These are phyloP conservation scores for Iphiclides podalirius DNA, from an alignment of 2,888 invertebrate species.

Conservation along the genomic window DNA sequence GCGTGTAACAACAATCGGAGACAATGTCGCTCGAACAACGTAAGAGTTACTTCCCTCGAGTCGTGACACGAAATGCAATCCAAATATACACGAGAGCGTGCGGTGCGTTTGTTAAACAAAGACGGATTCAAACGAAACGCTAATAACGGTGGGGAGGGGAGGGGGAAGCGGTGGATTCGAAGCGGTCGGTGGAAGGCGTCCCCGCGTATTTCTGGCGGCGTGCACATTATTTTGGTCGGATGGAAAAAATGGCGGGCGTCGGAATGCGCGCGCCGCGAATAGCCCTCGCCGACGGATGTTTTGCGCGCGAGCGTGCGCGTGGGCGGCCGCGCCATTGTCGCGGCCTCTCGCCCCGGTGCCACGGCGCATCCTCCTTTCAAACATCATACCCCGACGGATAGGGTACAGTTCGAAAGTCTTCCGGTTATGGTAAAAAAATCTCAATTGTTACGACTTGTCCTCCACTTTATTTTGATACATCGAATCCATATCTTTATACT, in stretches of 20 bases:
- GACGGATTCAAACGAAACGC: slow-evolving; percentile 1
- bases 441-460: too few relatives aligned
- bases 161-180: neutral
- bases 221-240: slow-evolving; percentile 63
- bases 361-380: too few relatives aligned
- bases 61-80: slow-evolving; percentile 2
- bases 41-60: neutral
- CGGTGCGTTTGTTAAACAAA: neutral
- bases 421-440: too few relatives aligned
- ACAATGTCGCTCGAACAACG: neutral
- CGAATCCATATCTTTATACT: too few relatives aligned
- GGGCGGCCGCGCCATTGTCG: slow-evolving; percentile 43
- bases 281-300: slow-evolving; percentile 56
- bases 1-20: neutral
- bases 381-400: too few relatives aligned
- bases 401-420: too few relatives aligned
- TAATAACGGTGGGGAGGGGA: neutral
- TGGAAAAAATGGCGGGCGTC: slow-evolving; percentile 57
- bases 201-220: slow-evolving; percentile 60
- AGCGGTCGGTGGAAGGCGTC: slow-evolving; percentile 33
- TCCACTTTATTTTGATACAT: too few relatives aligned
- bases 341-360: slow-evolving; percentile 17
- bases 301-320: slow-evolving; percentile 43
- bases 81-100: neutral
- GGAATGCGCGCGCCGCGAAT: slow-evolving; percentile 67